These are phyloP conservation scores for Apocheima hispidaria DNA, from an alignment of 2,888 invertebrate species.

Conservation along the genomic window DNA sequence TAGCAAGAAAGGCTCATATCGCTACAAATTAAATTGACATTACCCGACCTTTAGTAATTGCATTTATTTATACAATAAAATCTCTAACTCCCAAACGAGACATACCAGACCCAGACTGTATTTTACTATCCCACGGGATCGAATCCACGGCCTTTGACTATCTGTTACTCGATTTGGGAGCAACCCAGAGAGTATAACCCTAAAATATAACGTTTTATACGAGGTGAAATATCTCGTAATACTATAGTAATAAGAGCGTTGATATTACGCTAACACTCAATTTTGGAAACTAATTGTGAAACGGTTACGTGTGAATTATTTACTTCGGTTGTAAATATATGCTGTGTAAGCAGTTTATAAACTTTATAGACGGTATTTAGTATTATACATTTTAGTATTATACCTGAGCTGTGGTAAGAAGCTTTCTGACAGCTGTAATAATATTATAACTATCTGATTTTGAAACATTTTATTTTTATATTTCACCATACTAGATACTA, in stretches of 20 bases:
- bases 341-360: background rate
- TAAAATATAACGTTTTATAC: conserved; percentile 31
- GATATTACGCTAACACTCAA: conserved; percentile 22
- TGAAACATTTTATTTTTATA: no score
- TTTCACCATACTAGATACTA: no score
- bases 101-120: conserved; percentile 38
- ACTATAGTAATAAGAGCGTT: conserved; percentile 20
- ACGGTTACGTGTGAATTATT: conserved; percentile 17
- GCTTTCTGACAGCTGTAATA: no score
- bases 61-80: conserved; percentile 42
- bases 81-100: conserved; percentile 34
- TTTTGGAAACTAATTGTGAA: conserved; percentile 14
- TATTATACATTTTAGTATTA: no score
- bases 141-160: conserved; percentile 36
- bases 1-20: no score
- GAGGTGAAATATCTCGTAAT: conserved; percentile 7
- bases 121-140: conserved; percentile 42
- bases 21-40: no score
- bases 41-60: conserved; percentile 38
- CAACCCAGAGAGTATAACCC: conserved; percentile 28
- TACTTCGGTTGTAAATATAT: conserved; percentile 14
- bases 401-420: no score
- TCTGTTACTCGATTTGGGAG: conserved; percentile 32
- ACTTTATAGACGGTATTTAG: background rate
- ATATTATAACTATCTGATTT: no score